Conservation (phyloP, 2,113 vertebrate species). For the Heterotilapia buettikoferi region DNA sequence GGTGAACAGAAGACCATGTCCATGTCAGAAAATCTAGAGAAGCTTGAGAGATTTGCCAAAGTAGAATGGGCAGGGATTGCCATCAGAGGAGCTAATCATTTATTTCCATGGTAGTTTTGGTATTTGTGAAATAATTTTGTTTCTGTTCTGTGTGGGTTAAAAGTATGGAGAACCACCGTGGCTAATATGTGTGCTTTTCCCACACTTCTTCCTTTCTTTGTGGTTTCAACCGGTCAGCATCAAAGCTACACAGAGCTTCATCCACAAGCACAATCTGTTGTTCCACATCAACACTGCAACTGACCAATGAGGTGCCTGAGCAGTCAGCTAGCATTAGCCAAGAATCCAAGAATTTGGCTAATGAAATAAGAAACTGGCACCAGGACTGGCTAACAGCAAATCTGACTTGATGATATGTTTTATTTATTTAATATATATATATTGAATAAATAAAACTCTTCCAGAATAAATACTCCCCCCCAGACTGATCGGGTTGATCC, state of each 20-base stretch:
- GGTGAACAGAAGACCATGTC: neutral
- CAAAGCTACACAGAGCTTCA: neutral
- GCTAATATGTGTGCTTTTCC: neutral
- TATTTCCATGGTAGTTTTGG: neutral
- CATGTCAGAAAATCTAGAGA: neutral
- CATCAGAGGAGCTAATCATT: neutral
- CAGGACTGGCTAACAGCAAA: neutral
- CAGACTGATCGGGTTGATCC: neutral
- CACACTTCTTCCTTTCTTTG: neutral
- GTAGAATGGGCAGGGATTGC: neutral
- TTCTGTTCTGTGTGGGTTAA: neutral
- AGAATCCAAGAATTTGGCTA: neutral
- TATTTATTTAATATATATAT: neutral
- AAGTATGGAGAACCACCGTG: neutral
- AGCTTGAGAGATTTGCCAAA: neutral
- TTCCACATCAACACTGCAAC: neutral
- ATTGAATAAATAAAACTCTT: neutral
- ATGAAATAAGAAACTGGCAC: neutral
- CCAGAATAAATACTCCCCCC: neutral
- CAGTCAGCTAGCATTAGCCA: neutral
- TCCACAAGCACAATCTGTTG: neutral
- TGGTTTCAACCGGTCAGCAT: neutral
- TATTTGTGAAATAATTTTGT: neutral
- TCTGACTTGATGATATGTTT: neutral
- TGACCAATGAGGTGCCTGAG: rapidly evolving